phyloP scores from a whole-genome alignment of 2,797 vertebrate species.

The Anomalospiza imberbis region DNA sequence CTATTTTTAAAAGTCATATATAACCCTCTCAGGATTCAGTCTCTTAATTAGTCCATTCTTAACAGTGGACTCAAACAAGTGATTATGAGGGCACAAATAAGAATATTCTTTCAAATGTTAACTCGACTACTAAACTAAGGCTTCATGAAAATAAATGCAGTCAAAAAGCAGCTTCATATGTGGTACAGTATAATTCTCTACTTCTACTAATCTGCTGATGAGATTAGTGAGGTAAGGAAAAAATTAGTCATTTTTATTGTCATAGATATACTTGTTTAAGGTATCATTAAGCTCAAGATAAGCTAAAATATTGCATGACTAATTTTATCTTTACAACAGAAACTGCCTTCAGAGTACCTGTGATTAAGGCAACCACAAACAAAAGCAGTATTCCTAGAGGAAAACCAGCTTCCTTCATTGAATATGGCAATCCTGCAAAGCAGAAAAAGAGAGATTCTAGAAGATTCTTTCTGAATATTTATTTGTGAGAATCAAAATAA shows the following conservation, averaged over 20 bases:
- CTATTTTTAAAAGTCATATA: background rate
- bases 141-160: background rate
- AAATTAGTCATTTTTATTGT: slow-evolving; percentile 6
- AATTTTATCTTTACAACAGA: background rate
- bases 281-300: background rate
- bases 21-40: background rate
- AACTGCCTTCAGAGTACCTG: slow-evolving; percentile 71
- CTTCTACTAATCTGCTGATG: slow-evolving; percentile 45
- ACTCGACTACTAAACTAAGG: background rate
- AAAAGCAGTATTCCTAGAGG: slow-evolving; percentile 90
- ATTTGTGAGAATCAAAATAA: background rate
- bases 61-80: background rate
- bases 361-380: slow-evolving; percentile 84
- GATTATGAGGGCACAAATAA: background rate
- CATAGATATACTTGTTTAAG: background rate
- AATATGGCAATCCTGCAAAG: slow-evolving; percentile 88
- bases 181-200: background rate
- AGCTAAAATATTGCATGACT: background rate
- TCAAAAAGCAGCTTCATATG: slow-evolving; percentile 48
- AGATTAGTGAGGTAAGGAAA: slow-evolving; percentile 44
- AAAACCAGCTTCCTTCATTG: slow-evolving; percentile 91
- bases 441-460: background rate
- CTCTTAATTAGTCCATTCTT: background rate
- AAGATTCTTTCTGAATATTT: background rate
- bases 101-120: background rate